Evolutionary conservation across 2,888 invertebrate species (phyloP).

Genomic region (Eupithecia centaureata): DNA sequence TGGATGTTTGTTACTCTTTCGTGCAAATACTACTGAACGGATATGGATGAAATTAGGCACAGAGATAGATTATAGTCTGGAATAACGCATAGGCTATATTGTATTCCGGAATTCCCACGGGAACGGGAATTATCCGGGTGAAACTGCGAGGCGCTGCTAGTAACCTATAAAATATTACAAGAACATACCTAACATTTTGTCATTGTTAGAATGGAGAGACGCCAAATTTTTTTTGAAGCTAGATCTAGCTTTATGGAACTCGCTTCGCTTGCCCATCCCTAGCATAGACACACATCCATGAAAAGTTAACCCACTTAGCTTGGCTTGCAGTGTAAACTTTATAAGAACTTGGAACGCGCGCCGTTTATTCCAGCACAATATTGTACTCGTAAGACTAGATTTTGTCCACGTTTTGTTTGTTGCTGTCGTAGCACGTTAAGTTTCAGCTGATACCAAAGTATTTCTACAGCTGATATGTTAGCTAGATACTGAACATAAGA

Average conservation of each 20-base stretch:
- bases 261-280: background rate
- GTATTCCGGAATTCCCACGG: too few species aligned
- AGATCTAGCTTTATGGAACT: too few species aligned
- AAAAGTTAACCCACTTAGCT: background rate
- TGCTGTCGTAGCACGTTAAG: background rate
- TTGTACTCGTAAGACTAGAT: background rate
- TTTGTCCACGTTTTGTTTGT: constrained; percentile 4
- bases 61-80: too few species aligned
- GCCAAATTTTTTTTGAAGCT: background rate
- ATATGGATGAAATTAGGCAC: too few species aligned
- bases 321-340: background rate
- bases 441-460: background rate
- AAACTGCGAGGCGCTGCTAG: too few species aligned
- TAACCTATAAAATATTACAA: too few species aligned
- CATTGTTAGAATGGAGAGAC: background rate
- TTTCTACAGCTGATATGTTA: background rate
- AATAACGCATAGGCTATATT: too few species aligned
- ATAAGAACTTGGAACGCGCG: background rate
- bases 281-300: background rate
- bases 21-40: too few species aligned
- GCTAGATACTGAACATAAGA: too few species aligned
- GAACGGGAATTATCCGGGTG: too few species aligned
- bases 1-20: too few species aligned
- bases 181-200: too few species aligned
- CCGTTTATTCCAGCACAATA: background rate